A percentile compares a stretch with the other conserved stretches of the same genome.
Conservation (phyloP, 2,797 vertebrate species). For the Danionella dracula region DNA sequence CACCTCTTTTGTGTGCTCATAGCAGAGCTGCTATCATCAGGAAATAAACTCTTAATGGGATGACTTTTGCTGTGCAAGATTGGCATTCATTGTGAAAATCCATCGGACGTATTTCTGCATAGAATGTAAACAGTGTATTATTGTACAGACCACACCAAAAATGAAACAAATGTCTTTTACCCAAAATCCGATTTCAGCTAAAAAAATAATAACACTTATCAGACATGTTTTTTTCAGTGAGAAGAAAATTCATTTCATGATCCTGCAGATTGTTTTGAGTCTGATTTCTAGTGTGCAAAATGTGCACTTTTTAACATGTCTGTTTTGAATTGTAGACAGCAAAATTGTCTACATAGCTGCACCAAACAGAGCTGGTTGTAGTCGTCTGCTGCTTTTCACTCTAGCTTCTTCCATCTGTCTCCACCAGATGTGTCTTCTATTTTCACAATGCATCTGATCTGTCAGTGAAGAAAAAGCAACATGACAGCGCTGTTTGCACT, state of each 20-base stretch:
- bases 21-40: constrained; percentile 63
- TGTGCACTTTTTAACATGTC: constrained; percentile 22
- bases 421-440: constrained; percentile 63
- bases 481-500: constrained; percentile 32
- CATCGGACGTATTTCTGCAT: constrained; percentile 50
- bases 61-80: constrained; percentile 64
- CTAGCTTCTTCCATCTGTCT: constrained; percentile 61
- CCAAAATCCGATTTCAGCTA: constrained; percentile 25
- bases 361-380: constrained; percentile 59
- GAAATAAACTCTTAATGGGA: constrained; percentile 63
- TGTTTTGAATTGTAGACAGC: constrained; percentile 37
- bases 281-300: constrained; percentile 53
- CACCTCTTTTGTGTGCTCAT: constrained; percentile 40
- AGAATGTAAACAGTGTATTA: constrained; percentile 44
- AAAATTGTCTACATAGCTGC: constrained; percentile 56
- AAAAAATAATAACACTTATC: constrained; percentile 37
- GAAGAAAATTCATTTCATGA: constrained; percentile 33
- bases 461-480: constrained; percentile 26
- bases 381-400: constrained; percentile 63
- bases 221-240: constrained; percentile 22
- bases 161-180: constrained; percentile 46
- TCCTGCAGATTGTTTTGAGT: constrained; percentile 45
- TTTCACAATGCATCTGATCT: constrained; percentile 60
- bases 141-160: constrained; percentile 33
- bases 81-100: constrained; percentile 64